These are phyloP conservation scores for Kradibia gibbosae DNA, from an alignment of 1,140 invertebrate species.

Conservation along the genomic window DNA sequence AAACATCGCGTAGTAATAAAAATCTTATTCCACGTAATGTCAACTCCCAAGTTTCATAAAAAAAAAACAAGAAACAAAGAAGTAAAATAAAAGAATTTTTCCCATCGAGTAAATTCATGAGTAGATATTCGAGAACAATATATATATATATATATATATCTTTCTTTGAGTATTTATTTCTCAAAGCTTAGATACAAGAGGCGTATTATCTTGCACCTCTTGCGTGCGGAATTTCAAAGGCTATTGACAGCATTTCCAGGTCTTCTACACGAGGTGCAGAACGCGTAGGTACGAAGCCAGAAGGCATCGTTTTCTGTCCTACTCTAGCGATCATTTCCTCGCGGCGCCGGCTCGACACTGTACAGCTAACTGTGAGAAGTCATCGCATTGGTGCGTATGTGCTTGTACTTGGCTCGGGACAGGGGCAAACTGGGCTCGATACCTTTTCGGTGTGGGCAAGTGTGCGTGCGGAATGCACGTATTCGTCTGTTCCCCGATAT, in stretches of 20 bases:
- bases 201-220: slow-evolving; percentile 13
- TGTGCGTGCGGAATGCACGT: not conserved
- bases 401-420: not conserved
- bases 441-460: not conserved
- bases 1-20: not conserved
- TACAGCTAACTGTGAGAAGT: slow-evolving; percentile 44
- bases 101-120: not conserved
- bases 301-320: not conserved
- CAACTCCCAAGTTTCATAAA: not conserved
- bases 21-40: not conserved
- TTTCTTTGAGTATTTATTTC: slow-evolving; percentile 5
- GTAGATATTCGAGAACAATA: not conserved
- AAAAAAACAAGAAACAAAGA: no score
- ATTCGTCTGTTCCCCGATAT: not conserved
- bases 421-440: not conserved
- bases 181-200: not conserved
- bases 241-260: not conserved
- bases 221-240: not conserved
- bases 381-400: not conserved
- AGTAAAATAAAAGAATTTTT: no score
- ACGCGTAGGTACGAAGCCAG: slow-evolving; percentile 40
- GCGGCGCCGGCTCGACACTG: slow-evolving; percentile 5
- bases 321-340: slow-evolving; percentile 11
- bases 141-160: no score
- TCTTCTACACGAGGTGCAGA: slow-evolving; percentile 1